Evolutionary conservation across 2,113 vertebrate genomes (phyloP).

Genomic region (Bolborhynchus lineola): DNA sequence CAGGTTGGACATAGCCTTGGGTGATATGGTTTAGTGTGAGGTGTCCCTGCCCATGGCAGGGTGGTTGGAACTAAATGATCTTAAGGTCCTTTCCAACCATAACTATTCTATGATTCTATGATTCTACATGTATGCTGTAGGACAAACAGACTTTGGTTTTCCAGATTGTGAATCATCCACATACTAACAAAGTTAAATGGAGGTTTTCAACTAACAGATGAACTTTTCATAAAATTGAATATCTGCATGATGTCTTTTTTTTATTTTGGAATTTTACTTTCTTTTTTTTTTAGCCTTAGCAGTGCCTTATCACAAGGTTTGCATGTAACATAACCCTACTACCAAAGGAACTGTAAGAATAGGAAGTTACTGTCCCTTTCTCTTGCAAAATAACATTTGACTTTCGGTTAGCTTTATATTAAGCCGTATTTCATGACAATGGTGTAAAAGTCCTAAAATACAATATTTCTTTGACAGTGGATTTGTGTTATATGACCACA

Average conservation of each 20-base stretch:
- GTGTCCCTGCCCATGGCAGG: no score
- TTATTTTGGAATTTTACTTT: neutral
- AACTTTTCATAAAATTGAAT: neutral
- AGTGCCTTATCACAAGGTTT: neutral
- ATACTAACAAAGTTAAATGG: neutral
- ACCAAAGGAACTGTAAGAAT: neutral
- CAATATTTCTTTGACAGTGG: neutral
- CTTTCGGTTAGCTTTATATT: neutral
- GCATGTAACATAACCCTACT: neutral
- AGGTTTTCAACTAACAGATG: neutral
- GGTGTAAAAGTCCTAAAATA: conserved; percentile 5
- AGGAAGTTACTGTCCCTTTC: neutral
- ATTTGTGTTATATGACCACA: conserved; percentile 1
- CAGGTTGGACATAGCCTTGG: no score
- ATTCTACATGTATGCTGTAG: neutral
- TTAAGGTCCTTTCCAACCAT: no score
- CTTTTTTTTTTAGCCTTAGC: neutral
- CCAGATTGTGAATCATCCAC: neutral
- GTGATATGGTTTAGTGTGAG: no score
- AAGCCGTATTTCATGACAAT: conserved; percentile 24
- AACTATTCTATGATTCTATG: no score
- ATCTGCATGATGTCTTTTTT: neutral
- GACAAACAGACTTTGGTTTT: neutral
- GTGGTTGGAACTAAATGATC: no score
- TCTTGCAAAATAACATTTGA: neutral